Evolutionary conservation across 2,888 invertebrate species (phyloP).

Genomic region (Agrypnus murinus): DNA sequence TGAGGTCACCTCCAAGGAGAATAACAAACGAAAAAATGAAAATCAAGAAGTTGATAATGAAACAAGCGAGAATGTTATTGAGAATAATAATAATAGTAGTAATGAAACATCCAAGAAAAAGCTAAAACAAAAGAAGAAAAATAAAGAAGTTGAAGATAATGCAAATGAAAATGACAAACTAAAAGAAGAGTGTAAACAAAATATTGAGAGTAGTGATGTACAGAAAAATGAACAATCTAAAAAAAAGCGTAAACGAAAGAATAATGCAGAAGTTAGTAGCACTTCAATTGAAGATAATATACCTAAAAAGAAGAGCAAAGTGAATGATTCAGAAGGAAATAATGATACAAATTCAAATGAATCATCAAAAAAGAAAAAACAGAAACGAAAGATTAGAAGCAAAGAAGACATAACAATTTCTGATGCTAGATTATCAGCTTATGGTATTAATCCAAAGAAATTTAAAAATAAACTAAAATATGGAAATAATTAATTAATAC

Average conservation of each 20-base stretch:
- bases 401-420: conserved; percentile 71
- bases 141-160: not conserved
- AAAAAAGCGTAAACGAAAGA: not conserved
- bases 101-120: not conserved
- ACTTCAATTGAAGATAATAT: no score
- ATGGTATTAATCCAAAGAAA: conserved; percentile 93
- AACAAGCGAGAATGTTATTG: not conserved
- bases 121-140: conserved; percentile 41
- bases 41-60: not conserved
- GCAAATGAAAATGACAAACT: not conserved
- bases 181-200: no score
- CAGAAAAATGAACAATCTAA: not conserved
- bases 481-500: conserved; percentile 40
- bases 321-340: no score
- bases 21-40: not conserved
- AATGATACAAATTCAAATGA: not conserved
- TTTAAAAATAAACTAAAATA: conserved; percentile 86
- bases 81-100: not conserved
- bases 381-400: conserved; percentile 21
- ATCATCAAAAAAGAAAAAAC: conserved; percentile 35
- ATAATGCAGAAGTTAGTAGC: no score
- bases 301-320: no score
- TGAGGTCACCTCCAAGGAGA: not conserved
- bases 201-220: no score
- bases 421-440: conserved; percentile 90